phyloP scores from a whole-genome alignment of 1,140 invertebrate species.

The Drosophila parvula region DNA sequence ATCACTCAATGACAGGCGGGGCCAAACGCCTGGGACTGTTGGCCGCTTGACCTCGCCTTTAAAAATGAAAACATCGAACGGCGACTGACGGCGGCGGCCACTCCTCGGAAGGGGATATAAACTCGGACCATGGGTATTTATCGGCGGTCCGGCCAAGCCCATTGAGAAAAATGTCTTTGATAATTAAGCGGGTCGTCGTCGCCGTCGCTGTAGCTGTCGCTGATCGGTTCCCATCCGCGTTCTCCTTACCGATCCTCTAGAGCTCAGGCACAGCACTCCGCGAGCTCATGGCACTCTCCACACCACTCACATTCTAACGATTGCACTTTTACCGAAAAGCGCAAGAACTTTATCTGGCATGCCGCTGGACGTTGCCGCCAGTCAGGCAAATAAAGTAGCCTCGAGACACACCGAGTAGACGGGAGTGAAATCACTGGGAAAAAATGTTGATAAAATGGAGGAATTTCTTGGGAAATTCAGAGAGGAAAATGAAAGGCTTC shows the following conservation, averaged over 20 bases:
- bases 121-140: conserved; percentile 23
- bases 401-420: conserved; percentile 11
- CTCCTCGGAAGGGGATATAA: conserved; percentile 25
- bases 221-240: conserved; percentile 34
- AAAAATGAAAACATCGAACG: conserved; percentile 43
- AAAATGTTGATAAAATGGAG: neutral
- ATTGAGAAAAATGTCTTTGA: conserved; percentile 73
- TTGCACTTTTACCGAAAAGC: conserved; percentile 77
- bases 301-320: conserved; percentile 74
- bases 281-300: conserved; percentile 18
- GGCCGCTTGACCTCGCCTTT: conserved; percentile 66
- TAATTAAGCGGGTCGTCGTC: conserved; percentile 76
- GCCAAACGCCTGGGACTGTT: conserved; percentile 11
- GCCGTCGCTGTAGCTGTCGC: conserved; percentile 14
- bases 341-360: conserved; percentile 80
- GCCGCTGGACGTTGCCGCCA: conserved; percentile 57
- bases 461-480: too few species aligned
- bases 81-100: conserved; percentile 18
- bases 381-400: conserved; percentile 63
- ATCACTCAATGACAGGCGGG: conserved; percentile 60
- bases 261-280: conserved; percentile 2
- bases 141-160: conserved; percentile 65
- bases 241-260: conserved; percentile 3
- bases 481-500: neutral
- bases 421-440: conserved; percentile 31